Evolutionary conservation across 2,888 invertebrate species (phyloP).

Genomic region (Quadroppia sp.): DNA sequence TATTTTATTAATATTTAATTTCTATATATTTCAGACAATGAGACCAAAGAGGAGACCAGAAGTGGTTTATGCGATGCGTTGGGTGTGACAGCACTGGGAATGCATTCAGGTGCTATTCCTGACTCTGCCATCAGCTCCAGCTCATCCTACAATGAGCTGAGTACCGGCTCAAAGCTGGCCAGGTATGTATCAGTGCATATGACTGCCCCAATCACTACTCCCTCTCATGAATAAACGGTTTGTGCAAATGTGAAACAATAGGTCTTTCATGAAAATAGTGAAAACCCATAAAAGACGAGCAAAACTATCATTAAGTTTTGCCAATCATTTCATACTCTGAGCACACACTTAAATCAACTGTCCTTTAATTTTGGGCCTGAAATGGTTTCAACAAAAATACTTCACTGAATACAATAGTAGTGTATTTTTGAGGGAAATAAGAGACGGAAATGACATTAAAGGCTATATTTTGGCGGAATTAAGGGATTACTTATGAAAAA

Average conservation of each 20-base stretch:
- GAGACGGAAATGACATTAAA: constrained; percentile 5
- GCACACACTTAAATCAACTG: background rate
- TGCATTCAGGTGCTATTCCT: constrained; percentile 75
- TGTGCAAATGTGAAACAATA: background rate
- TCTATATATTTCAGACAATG: constrained; percentile 4
- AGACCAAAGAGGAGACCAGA: constrained; percentile 5
- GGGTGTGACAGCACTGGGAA: constrained; percentile 62
- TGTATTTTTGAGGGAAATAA: background rate
- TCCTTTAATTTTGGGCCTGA: background rate
- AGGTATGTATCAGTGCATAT: constrained; percentile 59
- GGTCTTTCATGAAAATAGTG: background rate
- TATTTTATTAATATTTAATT: background rate
- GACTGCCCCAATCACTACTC: background rate
- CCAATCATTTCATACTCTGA: background rate
- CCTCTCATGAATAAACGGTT: background rate
- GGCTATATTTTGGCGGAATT: background rate
- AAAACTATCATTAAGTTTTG: constrained; percentile 9
- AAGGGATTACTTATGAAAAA: constrained; percentile 9
- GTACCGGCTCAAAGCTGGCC: constrained; percentile 78
- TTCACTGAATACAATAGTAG: background rate
- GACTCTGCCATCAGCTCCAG: constrained; percentile 77
- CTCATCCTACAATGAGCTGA: constrained; percentile 76
- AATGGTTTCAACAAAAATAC: background rate
- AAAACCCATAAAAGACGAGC: background rate
- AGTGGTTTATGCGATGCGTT: background rate